These are phyloP conservation scores for Dicranocentrus wangi DNA, from an alignment of 2,888 invertebrate genomes.

Conservation along the genomic window DNA sequence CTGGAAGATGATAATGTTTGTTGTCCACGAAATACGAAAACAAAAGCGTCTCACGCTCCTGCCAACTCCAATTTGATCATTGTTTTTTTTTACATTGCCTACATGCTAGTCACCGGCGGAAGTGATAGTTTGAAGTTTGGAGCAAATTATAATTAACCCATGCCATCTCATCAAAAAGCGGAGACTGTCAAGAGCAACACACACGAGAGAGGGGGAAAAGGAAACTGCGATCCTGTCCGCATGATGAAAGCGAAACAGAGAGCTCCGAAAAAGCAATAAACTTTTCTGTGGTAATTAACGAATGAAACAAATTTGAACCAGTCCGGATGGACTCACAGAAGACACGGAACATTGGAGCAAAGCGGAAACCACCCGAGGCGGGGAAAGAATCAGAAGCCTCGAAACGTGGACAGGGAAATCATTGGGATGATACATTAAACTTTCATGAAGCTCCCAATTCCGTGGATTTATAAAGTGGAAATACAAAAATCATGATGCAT, in stretches of 20 bases:
- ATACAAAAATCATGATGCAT: no score
- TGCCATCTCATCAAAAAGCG: conserved; percentile 14
- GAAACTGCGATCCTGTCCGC: conserved; percentile 12
- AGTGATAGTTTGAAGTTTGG: no score
- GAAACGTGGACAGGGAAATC: not conserved
- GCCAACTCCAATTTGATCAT: no score
- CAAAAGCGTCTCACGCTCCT: no score
- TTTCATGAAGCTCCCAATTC: conserved; percentile 25
- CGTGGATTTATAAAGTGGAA: not conserved
- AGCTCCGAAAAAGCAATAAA: conserved; percentile 16
- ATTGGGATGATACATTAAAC: conserved; percentile 6
- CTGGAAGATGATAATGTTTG: no score
- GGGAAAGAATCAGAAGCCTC: not conserved
- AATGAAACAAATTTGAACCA: conserved; percentile 37
- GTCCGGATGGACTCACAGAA: not conserved
- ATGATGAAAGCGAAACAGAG: conserved; percentile 3
- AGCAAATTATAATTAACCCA: conserved; percentile 24
- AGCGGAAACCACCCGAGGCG: not conserved
- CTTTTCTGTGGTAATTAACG: conserved; percentile 39
- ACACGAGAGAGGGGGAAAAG: conserved; percentile 1
- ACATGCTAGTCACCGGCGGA: no score
- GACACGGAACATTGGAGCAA: not conserved
- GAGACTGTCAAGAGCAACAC: conserved; percentile 19
- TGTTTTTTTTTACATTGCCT: no score
- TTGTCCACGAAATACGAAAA: no score